Evolutionary conservation across 1,140 invertebrate genomes (phyloP).

Genomic region (Lordiphosa stackelbergi): DNA sequence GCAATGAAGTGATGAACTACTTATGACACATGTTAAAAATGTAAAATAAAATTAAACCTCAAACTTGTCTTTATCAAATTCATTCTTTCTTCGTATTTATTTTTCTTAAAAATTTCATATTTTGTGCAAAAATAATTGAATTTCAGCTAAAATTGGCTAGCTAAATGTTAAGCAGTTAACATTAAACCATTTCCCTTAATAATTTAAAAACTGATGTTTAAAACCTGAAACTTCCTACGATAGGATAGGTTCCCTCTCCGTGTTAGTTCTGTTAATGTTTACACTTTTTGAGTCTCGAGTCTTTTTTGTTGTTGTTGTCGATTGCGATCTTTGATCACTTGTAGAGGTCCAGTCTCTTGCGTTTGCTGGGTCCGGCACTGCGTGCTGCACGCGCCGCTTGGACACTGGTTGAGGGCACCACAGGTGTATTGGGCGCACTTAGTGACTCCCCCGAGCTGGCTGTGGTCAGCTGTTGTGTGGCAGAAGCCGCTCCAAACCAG

Average conservation of each 20-base stretch:
- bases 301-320: constrained; percentile 18
- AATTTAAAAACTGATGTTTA: constrained; percentile 8
- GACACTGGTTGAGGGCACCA: constrained; percentile 28
- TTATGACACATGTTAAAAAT: too few species aligned
- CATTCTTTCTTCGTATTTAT: too few species aligned
- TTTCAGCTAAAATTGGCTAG: constrained; percentile 53
- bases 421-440: constrained; percentile 45
- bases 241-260: constrained; percentile 6
- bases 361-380: constrained; percentile 36
- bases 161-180: constrained; percentile 25
- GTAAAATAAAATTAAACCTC: too few species aligned
- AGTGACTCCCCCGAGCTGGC: constrained; percentile 33
- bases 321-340: constrained; percentile 24
- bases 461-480: constrained; percentile 7
- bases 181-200: constrained; percentile 20
- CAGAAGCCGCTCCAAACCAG: constrained; percentile 54
- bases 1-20: too few species aligned
- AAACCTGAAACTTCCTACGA: constrained; percentile 2
- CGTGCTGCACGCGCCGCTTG: constrained; percentile 32
- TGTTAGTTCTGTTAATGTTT: constrained; percentile 21
- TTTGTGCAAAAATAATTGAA: constrained; percentile 13
- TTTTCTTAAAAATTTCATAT: constrained; percentile 4
- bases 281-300: constrained; percentile 22
- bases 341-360: constrained; percentile 53
- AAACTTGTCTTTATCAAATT: too few species aligned